Evolutionary conservation across 2,113 vertebrate genomes (phyloP).

Genomic region (Anhinga rufa): DNA sequence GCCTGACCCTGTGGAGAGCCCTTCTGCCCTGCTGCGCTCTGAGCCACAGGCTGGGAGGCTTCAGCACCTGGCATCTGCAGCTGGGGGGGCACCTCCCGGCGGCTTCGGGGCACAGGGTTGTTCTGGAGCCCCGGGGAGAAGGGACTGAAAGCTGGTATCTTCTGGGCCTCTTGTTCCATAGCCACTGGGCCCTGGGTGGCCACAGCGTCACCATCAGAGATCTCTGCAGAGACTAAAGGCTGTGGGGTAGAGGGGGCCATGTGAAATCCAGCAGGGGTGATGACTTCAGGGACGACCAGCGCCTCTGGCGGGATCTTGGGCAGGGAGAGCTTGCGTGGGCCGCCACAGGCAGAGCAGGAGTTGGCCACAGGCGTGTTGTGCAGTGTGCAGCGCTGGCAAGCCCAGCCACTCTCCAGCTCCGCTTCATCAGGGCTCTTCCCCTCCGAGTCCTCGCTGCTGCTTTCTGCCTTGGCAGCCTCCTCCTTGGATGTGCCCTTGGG

Average conservation of each 20-base stretch:
- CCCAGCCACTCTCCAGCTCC: slow-evolving; percentile 76
- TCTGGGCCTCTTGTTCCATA: slow-evolving; percentile 67
- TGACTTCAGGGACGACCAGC: slow-evolving; percentile 91
- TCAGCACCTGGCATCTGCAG: slow-evolving; percentile 74
- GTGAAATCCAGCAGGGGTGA: slow-evolving; percentile 84
- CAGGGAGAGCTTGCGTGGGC: slow-evolving; percentile 91
- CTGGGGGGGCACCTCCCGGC: slow-evolving; percentile 91
- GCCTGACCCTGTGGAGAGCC: slow-evolving; percentile 70
- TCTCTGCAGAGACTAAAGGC: slow-evolving; percentile 67
- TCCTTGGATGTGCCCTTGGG: slow-evolving; percentile 70
- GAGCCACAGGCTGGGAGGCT: slow-evolving; percentile 52
- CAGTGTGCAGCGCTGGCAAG: slow-evolving; percentile 92
- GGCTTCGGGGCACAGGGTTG: slow-evolving; percentile 91
- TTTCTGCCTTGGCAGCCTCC: slow-evolving; percentile 44
- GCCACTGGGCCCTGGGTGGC: slow-evolving; percentile 65
- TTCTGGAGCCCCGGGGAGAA: slow-evolving; percentile 88
- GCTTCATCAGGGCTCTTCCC: slow-evolving; percentile 66
- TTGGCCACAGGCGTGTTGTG: slow-evolving; percentile 89
- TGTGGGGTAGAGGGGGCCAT: slow-evolving; percentile 61
- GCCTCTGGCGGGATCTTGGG: slow-evolving; percentile 97
- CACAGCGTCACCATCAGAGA: slow-evolving; percentile 72
- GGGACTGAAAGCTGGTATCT: slow-evolving; percentile 70
- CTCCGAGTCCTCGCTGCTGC: slow-evolving; percentile 28
- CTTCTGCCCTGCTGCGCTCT: slow-evolving; percentile 56
- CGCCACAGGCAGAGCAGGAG: slow-evolving; percentile 93